Percentiles rank a stretch among this genome's conserved stretches.
Evolutionary conservation across 2,888 invertebrate species (phyloP).

Genomic region (Eupithecia pulchellata): DNA sequence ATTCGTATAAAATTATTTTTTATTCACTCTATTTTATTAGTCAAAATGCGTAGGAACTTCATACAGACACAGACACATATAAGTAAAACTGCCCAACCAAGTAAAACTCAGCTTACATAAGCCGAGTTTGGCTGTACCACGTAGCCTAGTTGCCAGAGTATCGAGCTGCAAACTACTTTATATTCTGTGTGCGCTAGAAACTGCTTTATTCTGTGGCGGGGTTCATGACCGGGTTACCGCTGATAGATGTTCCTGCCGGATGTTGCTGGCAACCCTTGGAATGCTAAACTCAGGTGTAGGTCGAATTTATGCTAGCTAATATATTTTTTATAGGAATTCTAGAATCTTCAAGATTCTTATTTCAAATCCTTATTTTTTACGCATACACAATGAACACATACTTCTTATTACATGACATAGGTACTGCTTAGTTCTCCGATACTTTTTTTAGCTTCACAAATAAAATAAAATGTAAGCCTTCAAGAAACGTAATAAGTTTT

Average conservation of each 20-base stretch:
- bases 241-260: constrained; percentile 60
- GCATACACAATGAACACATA: too few species aligned
- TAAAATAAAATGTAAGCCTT: not conserved
- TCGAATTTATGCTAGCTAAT: not conserved
- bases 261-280: constrained; percentile 28
- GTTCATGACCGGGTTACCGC: constrained; percentile 66
- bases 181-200: constrained; percentile 5
- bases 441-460: not conserved
- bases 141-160: constrained; percentile 59
- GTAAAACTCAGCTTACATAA: constrained; percentile 35
- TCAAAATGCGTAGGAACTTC: not conserved
- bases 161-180: constrained; percentile 32
- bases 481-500: not conserved
- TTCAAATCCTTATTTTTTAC: not conserved
- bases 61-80: not conserved
- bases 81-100: constrained; percentile 8
- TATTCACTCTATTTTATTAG: not conserved
- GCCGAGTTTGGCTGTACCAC: constrained; percentile 37
- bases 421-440: not conserved
- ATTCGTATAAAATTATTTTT: too few species aligned
- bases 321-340: not conserved
- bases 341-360: not conserved
- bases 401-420: not conserved
- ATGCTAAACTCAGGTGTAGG: constrained; percentile 30
- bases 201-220: constrained; percentile 25